These are phyloP conservation scores for Caenorhabditis tropicalis DNA, from an alignment of 1,140 invertebrate species.

Conservation along the genomic window DNA sequence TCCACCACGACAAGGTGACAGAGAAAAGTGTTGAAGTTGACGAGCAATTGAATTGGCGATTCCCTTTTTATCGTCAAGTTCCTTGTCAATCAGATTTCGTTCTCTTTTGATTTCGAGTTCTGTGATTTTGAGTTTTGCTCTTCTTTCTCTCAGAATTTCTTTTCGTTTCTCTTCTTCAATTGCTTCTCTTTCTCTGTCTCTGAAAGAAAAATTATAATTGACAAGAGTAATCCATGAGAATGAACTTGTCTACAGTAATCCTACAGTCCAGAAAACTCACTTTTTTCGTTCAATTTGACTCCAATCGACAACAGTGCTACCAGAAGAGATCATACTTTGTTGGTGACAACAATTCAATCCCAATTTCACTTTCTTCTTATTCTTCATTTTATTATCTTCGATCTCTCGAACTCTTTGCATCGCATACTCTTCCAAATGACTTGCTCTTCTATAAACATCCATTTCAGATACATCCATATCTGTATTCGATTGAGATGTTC, in stretches of 20 bases:
- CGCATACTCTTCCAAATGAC: conserved; percentile 55
- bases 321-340: conserved; percentile 47
- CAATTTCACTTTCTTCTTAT: conserved; percentile 47
- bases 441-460: conserved; percentile 53
- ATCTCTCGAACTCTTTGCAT: conserved; percentile 41
- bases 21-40: conserved; percentile 10
- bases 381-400: conserved; percentile 48
- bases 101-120: conserved; percentile 40
- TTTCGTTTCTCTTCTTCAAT: conserved; percentile 41
- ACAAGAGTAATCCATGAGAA: neutral
- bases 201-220: neutral
- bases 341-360: conserved; percentile 50
- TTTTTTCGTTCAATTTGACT: conserved; percentile 35
- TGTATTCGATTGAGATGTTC: neutral
- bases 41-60: conserved; percentile 31
- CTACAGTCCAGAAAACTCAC: neutral
- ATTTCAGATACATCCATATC: conserved; percentile 47
- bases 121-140: conserved; percentile 47
- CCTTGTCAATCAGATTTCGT: conserved; percentile 46
- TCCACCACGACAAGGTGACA: conserved; percentile 10
- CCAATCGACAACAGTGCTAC: conserved; percentile 49
- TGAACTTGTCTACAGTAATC: neutral
- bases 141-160: conserved; percentile 34
- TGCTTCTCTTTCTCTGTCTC: neutral
- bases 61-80: conserved; percentile 12